These are phyloP conservation scores for Dryocosmus kuriphilus DNA, from an alignment of 2,888 invertebrate species.

Conservation along the genomic window DNA sequence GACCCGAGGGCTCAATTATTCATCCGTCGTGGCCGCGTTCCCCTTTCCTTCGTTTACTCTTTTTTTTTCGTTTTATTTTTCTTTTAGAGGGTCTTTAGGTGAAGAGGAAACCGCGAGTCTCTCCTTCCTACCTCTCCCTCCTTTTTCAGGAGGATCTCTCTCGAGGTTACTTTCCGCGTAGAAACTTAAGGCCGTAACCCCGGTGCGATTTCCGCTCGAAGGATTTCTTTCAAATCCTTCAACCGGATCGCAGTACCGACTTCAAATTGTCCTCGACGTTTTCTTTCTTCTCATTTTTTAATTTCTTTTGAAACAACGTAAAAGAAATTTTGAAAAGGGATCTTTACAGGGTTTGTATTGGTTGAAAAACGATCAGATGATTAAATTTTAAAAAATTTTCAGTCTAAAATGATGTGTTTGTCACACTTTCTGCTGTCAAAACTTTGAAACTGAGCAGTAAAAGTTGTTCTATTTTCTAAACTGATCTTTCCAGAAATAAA, in stretches of 20 bases:
- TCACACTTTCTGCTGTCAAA: neutral
- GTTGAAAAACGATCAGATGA: neutral
- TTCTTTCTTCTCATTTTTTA: constrained; percentile 1
- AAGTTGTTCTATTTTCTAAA: no score
- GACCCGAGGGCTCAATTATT: constrained; percentile 67
- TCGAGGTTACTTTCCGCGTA: constrained; percentile 48
- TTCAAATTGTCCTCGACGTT: constrained; percentile 35
- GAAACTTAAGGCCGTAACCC: constrained; percentile 59
- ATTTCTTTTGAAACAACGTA: neutral
- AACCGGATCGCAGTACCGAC: constrained; percentile 31
- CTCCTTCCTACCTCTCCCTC: constrained; percentile 34
- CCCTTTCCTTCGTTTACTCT: constrained; percentile 57
- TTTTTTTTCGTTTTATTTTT: constrained; percentile 48
- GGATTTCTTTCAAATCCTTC: constrained; percentile 55
- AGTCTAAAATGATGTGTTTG: neutral
- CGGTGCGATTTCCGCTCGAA: constrained; percentile 57
- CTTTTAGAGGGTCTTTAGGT: constrained; percentile 50
- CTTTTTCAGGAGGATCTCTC: constrained; percentile 46
- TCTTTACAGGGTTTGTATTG: neutral
- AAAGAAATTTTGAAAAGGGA: neutral
- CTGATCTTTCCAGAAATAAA: no score
- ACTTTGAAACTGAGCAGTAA: no score
- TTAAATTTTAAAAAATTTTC: neutral
- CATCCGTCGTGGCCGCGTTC: constrained; percentile 57
- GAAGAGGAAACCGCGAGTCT: constrained; percentile 58